A percentile compares a stretch with the other conserved stretches of the same genome.
Conservation (phyloP, 2,888 invertebrate genomes). For the Agriopis leucophaearia region DNA sequence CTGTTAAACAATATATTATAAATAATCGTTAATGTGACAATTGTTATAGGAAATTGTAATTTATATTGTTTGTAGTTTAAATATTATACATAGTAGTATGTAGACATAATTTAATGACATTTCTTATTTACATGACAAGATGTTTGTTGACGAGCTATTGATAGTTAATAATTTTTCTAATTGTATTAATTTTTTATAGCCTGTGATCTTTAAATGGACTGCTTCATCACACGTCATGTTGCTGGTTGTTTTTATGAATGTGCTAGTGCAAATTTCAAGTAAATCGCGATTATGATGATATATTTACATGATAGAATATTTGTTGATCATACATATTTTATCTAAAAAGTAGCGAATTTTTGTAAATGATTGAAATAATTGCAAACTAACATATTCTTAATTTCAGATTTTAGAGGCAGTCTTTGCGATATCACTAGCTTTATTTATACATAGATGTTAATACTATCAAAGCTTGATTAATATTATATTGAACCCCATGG, state of each 20-base stretch:
- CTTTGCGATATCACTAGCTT: slow-evolving; percentile 54
- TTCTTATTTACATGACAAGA: slow-evolving; percentile 67
- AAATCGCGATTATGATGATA: slow-evolving; percentile 7
- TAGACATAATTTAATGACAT: slow-evolving; percentile 63
- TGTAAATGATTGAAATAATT: slow-evolving; percentile 20
- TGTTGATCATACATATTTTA: slow-evolving; percentile 35
- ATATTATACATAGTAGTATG: slow-evolving; percentile 58
- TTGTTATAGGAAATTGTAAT: slow-evolving; percentile 74
- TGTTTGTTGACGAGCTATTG: slow-evolving; percentile 53
- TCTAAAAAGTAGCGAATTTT: slow-evolving; percentile 21
- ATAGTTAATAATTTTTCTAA: slow-evolving; percentile 47
- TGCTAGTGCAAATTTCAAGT: slow-evolving; percentile 19
- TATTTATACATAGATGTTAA: slow-evolving; percentile 48
- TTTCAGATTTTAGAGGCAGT: slow-evolving; percentile 46
- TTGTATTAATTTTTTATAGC: slow-evolving; percentile 50
- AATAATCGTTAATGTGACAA: slow-evolving; percentile 65
- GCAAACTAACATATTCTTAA: slow-evolving; percentile 32
- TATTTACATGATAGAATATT: slow-evolving; percentile 27
- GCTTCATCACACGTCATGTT: slow-evolving; percentile 55
- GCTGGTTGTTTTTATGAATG: slow-evolving; percentile 42
- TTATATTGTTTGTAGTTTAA: slow-evolving; percentile 74
- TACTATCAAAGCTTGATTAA: background rate
- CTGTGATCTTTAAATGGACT: slow-evolving; percentile 59
- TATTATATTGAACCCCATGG: background rate
- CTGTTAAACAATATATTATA: slow-evolving; percentile 49